These are phyloP conservation scores for Tringa solitaria DNA, from an alignment of 2,113 vertebrate species.

Conservation along the genomic window DNA sequence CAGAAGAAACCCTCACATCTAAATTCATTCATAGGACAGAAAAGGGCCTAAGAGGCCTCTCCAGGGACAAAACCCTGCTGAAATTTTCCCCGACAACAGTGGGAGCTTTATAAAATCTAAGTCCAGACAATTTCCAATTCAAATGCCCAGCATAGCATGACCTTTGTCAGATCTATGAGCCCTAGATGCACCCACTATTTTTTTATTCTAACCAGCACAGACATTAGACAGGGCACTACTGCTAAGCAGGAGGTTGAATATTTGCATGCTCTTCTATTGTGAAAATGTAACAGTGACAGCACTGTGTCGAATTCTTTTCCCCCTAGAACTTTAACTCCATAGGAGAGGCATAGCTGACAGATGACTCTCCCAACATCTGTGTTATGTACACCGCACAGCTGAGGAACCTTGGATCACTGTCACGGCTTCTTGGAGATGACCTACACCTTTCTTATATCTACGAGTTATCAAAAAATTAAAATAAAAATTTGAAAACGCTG, in stretches of 20 bases:
- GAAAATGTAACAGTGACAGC: slow-evolving; percentile 98
- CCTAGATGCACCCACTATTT: slow-evolving; percentile 82
- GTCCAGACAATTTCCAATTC: slow-evolving; percentile 99
- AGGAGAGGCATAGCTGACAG: slow-evolving; percentile 98
- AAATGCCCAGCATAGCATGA: slow-evolving; percentile 92
- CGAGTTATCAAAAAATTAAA: slow-evolving; percentile 14
- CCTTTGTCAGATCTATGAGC: slow-evolving; percentile 90
- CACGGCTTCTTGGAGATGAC: slow-evolving; percentile 74
- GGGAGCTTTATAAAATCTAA: slow-evolving; percentile 89
- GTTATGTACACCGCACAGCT: slow-evolving; percentile 97
- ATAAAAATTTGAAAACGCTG: slow-evolving; percentile 38
- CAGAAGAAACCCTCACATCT: slow-evolving; percentile 91
- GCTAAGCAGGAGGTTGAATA: slow-evolving; percentile 88
- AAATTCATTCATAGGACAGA: slow-evolving; percentile 97
- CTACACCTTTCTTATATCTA: slow-evolving; percentile 68
- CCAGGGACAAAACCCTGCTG: slow-evolving; percentile 90
- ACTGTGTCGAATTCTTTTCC: slow-evolving; percentile 99
- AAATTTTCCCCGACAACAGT: slow-evolving; percentile 87
- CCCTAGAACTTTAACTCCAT: slow-evolving; percentile 91
- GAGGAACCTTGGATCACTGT: slow-evolving; percentile 89
- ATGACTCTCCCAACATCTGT: slow-evolving; percentile 99
- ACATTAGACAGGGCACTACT: slow-evolving; percentile 89
- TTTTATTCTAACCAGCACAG: slow-evolving; percentile 86
- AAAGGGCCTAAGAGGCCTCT: slow-evolving; percentile 91
- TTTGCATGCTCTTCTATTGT: slow-evolving; percentile 98